Evolutionary conservation across 2,888 invertebrate genomes (phyloP).

Genomic region (Cosmorhoe ocellata): DNA sequence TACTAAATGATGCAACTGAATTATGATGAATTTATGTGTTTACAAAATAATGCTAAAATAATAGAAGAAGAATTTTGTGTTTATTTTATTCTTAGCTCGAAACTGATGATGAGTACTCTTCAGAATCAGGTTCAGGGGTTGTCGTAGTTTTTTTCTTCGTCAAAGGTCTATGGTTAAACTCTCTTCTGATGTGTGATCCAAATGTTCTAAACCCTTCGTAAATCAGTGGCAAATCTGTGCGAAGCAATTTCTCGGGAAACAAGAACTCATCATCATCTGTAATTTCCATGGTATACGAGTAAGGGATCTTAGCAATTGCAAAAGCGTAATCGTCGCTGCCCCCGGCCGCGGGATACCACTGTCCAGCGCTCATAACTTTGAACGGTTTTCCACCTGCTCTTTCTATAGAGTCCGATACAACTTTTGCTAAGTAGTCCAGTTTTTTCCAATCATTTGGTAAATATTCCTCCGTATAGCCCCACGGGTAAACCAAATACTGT

Average conservation of each 20-base stretch:
- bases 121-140: too few species aligned
- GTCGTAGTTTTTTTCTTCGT: not conserved
- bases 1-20: too few species aligned
- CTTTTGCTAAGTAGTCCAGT: constrained; percentile 63
- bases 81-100: too few species aligned
- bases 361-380: constrained; percentile 71
- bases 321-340: constrained; percentile 85
- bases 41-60: too few species aligned
- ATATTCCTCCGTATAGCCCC: constrained; percentile 80
- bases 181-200: constrained; percentile 53
- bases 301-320: constrained; percentile 75
- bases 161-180: constrained; percentile 42
- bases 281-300: constrained; percentile 84
- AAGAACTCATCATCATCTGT: constrained; percentile 84
- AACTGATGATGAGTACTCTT: too few species aligned
- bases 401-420: constrained; percentile 65
- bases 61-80: too few species aligned
- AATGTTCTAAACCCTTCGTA: constrained; percentile 68
- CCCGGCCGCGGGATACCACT: constrained; percentile 84
- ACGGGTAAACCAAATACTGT: constrained; percentile 84
- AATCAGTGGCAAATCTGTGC: constrained; percentile 55
- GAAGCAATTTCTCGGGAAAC: constrained; percentile 79
- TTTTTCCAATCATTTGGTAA: constrained; percentile 75
- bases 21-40: too few species aligned
- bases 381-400: constrained; percentile 71